phyloP scores from a whole-genome alignment of 2,113 vertebrate genomes.

The Muntiacus reevesi region DNA sequence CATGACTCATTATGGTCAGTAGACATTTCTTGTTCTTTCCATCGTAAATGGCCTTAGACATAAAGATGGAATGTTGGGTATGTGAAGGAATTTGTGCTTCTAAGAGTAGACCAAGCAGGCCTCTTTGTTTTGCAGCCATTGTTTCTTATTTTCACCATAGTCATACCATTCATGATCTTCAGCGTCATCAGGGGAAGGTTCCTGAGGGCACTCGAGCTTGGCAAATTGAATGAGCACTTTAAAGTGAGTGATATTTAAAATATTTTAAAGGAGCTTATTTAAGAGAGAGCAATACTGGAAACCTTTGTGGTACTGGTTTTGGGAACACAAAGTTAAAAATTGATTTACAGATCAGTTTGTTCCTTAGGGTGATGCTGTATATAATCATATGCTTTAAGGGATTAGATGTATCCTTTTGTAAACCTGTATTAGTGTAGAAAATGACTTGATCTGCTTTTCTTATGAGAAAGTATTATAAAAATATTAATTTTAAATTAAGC shows the following conservation, averaged over 20 bases:
- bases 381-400: not conserved
- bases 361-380: not conserved
- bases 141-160: not conserved
- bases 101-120: not conserved
- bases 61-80: not conserved
- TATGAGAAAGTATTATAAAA: not conserved
- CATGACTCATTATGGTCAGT: not conserved
- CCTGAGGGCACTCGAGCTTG: not conserved
- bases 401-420: not conserved
- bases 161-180: not conserved
- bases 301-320: not conserved
- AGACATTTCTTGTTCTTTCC: not conserved
- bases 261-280: not conserved
- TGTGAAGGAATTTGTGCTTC: not conserved
- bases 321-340: not conserved
- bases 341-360: not conserved
- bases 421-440: not conserved
- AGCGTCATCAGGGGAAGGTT: not conserved
- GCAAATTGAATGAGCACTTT: not conserved
- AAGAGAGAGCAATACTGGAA: not conserved
- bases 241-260: not conserved
- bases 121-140: not conserved
- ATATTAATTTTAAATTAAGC: conserved; percentile 51
- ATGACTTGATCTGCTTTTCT: not conserved
- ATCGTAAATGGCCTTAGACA: not conserved